phyloP scores from a whole-genome alignment of 2,797 vertebrate species.

The Carduelis carduelis region DNA sequence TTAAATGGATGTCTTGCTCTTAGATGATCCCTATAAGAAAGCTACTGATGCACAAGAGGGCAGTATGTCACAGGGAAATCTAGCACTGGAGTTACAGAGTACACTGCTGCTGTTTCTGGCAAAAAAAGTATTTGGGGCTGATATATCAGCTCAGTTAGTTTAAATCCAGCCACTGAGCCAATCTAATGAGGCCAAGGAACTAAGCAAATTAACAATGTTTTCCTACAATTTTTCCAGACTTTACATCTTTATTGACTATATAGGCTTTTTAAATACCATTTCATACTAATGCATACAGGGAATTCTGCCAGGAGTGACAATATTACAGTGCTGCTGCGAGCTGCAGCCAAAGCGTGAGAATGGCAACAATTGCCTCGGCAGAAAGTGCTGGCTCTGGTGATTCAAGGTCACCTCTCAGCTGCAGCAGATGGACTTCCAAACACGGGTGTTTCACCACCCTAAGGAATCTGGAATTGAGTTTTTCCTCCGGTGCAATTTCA shows the following conservation, averaged over 20 bases:
- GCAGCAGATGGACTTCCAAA: neutral
- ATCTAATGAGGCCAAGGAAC: slow-evolving; percentile 66
- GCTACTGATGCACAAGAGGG: slow-evolving; percentile 70
- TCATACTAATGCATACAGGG: neutral
- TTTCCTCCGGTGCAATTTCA: neutral
- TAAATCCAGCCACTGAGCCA: slow-evolving; percentile 39
- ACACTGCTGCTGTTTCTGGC: neutral
- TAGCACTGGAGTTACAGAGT: neutral
- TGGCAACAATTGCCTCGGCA: neutral
- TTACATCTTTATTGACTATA: slow-evolving; percentile 24
- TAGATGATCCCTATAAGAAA: neutral
- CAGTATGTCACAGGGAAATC: slow-evolving; percentile 70
- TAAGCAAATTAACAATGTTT: slow-evolving; percentile 70
- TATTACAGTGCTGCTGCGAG: neutral
- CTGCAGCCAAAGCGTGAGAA: neutral
- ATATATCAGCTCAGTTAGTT: slow-evolving; percentile 63
- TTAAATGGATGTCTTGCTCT: neutral
- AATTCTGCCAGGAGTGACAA: neutral
- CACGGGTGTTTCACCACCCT: neutral
- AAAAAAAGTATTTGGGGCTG: neutral
- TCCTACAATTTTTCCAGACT: slow-evolving; percentile 49
- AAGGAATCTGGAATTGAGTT: neutral
- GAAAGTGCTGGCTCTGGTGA: neutral
- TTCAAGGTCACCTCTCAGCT: slow-evolving; percentile 63
- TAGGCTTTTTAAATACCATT: neutral